Base-by-base conservation (phyloP, 2,888 invertebrate species). In the Drosophila setosimentum region DNA sequence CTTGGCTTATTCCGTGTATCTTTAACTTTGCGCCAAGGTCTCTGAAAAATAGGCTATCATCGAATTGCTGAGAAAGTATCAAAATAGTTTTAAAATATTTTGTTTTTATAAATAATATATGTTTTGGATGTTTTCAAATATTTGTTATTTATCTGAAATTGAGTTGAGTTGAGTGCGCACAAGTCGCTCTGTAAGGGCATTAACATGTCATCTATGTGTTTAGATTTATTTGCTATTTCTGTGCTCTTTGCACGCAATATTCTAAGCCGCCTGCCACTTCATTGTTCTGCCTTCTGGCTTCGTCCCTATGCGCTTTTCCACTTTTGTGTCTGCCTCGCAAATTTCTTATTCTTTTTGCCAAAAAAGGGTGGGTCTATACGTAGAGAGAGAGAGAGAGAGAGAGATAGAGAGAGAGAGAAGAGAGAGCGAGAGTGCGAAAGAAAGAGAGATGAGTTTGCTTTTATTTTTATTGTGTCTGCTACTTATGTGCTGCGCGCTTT, bases 381-480 rank as follows among this genome's bases (percentile, higher is more conserved):
- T 24, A 54, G 7, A 27, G 18, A 1, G 13, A 2, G 21, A 27
- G 29, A 18, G 7, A 54, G 2, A 35, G 42, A 27, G 48, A 8
- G 7, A 49, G 58, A 40, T 27, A 53, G 5, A 18, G 40, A 32
- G 16, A 1, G 32, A 30, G 21, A 18, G 13, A 54, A 16, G n/a
- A n/a, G n/a, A n/a, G n/a, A n/a, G n/a, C n/a, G n/a, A n/a, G n/a
- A 33, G n/a, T 21, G 51, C 50, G 29, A 59, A 27, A 27, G 49
- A 50, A 60, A 27, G 49, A 42, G 65, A 48, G 35, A 21, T 49
- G 68, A 62, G 53, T 61, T 69, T 74, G 40, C 60, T 61, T 80
- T 80, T 82, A 82, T 82, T 85, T 82, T 85, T 82, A 82, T 85
- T 82, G 70, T 76, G 66, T 76, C 82, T 82, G 71, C 62, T 45